Percentiles rank a stretch among this genome's conserved stretches.
These are phyloP conservation scores for Athrips mouffetella DNA, from an alignment of 2,888 invertebrate genomes.

Conservation along the genomic window DNA sequence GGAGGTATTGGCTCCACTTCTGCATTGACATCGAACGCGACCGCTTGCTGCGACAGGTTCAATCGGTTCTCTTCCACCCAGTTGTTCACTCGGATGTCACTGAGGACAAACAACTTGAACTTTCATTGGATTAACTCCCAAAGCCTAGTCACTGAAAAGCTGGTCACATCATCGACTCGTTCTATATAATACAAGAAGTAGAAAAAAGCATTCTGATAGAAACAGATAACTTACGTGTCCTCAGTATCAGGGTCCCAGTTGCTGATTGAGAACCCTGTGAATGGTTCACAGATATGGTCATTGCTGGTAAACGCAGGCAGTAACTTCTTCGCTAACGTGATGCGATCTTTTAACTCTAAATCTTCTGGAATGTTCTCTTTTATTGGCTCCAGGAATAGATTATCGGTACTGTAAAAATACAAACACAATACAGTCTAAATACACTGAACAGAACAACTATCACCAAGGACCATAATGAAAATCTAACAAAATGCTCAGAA, in stretches of 20 bases:
- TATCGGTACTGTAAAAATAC: slow-evolving; percentile 54
- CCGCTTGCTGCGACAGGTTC: slow-evolving; percentile 74
- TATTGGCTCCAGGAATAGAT: slow-evolving; percentile 53
- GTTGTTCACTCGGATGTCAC: slow-evolving; percentile 50
- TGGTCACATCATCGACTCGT: too few relatives aligned
- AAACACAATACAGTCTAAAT: too few relatives aligned
- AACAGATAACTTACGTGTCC: slow-evolving; percentile 44
- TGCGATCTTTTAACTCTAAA: slow-evolving; percentile 43
- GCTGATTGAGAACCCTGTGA: slow-evolving; percentile 79
- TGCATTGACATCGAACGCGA: slow-evolving; percentile 81
- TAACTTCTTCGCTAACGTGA: slow-evolving; percentile 43
- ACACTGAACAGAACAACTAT: too few relatives aligned
- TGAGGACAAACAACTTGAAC: too few relatives aligned
- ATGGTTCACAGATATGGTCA: slow-evolving; percentile 78
- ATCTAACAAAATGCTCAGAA: too few relatives aligned
- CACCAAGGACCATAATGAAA: too few relatives aligned
- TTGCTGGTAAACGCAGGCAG: slow-evolving; percentile 46
- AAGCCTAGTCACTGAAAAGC: too few relatives aligned
- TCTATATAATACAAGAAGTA: neutral
- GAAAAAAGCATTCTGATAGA: neutral
- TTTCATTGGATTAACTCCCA: too few relatives aligned
- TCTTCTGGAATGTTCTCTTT: slow-evolving; percentile 56
- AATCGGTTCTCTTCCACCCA: slow-evolving; percentile 66
- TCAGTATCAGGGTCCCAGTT: slow-evolving; percentile 79
- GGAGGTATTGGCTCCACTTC: slow-evolving; percentile 79